A percentile compares a stretch with the other conserved stretches of the same genome.
phyloP scores from a whole-genome alignment of 2,113 vertebrate genomes.

The Bubo blakistoni region DNA sequence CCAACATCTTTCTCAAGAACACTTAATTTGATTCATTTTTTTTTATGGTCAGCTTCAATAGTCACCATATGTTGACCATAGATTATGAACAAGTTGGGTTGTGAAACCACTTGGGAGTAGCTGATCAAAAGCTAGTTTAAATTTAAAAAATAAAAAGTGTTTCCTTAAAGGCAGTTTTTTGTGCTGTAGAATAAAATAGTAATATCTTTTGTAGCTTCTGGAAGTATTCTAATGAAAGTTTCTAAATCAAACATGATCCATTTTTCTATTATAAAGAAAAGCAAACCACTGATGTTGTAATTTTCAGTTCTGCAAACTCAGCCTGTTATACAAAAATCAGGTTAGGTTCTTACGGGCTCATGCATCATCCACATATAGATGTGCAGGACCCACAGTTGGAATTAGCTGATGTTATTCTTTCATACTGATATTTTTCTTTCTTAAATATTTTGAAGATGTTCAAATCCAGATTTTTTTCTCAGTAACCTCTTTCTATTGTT shows the following conservation, averaged over 20 bases:
- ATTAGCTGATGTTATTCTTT: neutral
- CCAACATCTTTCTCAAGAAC: neutral
- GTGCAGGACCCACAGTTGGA: neutral
- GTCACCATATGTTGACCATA: neutral
- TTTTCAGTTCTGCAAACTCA: neutral
- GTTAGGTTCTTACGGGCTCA: neutral
- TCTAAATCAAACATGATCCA: neutral
- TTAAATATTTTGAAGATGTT: neutral
- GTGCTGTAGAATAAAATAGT: neutral
- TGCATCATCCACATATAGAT: neutral
- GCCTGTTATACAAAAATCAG: neutral
- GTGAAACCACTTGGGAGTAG: neutral
- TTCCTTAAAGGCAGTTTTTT: neutral
- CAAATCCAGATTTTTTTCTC: neutral
- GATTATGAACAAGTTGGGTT: neutral
- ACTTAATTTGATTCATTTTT: neutral
- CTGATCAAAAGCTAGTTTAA: neutral
- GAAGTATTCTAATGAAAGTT: neutral
- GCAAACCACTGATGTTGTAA: neutral
- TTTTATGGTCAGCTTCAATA: neutral
- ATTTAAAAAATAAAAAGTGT: neutral
- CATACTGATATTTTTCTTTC: neutral
- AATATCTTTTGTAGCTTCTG: neutral
- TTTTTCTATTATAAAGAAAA: neutral
- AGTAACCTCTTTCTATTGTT: neutral